Conservation (phyloP, 2,113 vertebrate genomes). For the Bambusicola thoracicus region DNA sequence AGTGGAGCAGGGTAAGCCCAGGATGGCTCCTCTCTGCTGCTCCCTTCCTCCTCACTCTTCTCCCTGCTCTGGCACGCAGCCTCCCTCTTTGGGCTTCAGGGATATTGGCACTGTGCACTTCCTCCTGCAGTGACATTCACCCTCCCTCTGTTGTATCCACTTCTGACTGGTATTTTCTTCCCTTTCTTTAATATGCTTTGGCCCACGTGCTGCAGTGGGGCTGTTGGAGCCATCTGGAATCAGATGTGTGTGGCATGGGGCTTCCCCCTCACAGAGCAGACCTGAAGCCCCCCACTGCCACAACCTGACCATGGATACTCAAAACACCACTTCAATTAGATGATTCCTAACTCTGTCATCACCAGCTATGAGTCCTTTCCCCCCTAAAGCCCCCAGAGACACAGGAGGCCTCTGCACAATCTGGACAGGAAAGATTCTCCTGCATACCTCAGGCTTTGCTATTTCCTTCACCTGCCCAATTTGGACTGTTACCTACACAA, state of each 20-base stretch:
- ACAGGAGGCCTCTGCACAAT: neutral
- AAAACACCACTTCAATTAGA: neutral
- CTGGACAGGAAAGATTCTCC: neutral
- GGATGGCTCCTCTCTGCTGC: accelerated
- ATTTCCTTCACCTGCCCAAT: neutral
- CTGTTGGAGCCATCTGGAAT: accelerated
- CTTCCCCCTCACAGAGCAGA: neutral
- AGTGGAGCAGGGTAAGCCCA: accelerated
- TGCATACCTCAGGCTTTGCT: neutral
- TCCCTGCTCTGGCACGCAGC: neutral
- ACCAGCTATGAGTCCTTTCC: neutral
- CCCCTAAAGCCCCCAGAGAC: neutral
- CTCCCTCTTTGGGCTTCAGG: neutral
- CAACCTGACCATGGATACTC: neutral
- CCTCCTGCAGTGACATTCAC: neutral
- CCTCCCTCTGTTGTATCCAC: neutral
- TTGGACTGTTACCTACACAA: neutral
- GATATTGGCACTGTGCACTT: neutral
- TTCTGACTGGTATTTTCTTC: neutral
- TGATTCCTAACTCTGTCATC: neutral
- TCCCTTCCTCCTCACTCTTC: neutral
- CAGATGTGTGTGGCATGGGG: accelerated
- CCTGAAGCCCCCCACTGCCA: neutral
- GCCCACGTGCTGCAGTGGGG: accelerated
- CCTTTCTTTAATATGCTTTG: accelerated